Conservation (phyloP, 2,888 invertebrate species). For the Arge pagana region DNA sequence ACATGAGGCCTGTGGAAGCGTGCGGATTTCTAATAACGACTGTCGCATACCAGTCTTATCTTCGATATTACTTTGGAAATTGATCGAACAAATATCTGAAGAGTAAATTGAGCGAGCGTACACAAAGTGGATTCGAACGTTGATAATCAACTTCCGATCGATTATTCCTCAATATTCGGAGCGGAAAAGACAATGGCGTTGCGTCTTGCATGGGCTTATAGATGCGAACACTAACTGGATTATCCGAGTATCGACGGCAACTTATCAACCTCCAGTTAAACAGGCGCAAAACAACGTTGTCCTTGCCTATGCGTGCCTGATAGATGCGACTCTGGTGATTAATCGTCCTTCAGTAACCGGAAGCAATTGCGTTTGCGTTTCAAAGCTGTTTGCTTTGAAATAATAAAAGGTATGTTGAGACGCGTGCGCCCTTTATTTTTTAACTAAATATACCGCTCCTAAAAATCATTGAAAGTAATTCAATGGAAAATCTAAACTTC, state of each 20-base stretch:
- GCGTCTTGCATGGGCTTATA: conserved; percentile 25
- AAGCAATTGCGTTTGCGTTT: conserved; percentile 54
- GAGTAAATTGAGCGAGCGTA: too few relatives aligned
- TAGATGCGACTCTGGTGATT: conserved; percentile 31
- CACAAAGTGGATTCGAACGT: too few relatives aligned
- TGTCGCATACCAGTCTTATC: too few relatives aligned
- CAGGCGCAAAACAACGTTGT: conserved; percentile 42
- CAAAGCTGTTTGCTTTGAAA: conserved; percentile 53
- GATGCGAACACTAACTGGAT: conserved; percentile 42
- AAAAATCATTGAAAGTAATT: background rate
- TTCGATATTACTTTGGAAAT: too few relatives aligned
- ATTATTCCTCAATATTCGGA: conserved; percentile 16
- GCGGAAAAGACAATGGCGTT: conserved; percentile 18
- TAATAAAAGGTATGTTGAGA: conserved; percentile 53
- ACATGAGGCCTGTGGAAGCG: too few relatives aligned
- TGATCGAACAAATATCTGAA: too few relatives aligned
- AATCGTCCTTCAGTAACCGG: conserved; percentile 49
- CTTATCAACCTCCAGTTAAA: conserved; percentile 38
- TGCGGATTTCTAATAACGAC: too few relatives aligned
- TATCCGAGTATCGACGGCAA: conserved; percentile 37
- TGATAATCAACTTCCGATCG: too few relatives aligned
- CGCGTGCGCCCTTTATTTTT: conserved; percentile 43
- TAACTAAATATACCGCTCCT: conserved; percentile 9
- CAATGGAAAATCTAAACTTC: too few relatives aligned
- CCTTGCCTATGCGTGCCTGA: conserved; percentile 42